Evolutionary conservation across 2,113 vertebrate species (phyloP).

Genomic region (Acinonyx jubatus): DNA sequence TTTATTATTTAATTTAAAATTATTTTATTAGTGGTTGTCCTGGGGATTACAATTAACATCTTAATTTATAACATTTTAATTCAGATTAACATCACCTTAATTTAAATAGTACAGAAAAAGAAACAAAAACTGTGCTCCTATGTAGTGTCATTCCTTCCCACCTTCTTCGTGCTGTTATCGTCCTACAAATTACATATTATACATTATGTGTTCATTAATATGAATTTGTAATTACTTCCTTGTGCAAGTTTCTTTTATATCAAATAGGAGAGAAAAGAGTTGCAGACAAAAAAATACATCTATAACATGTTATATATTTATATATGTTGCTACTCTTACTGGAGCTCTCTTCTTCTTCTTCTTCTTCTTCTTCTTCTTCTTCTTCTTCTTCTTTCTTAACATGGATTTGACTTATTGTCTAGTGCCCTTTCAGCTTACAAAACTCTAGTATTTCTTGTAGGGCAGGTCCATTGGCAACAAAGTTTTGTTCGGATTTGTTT

Average conservation of each 20-base stretch:
- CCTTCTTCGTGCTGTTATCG: not conserved
- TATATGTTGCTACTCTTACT: not conserved
- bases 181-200: not conserved
- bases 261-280: not conserved
- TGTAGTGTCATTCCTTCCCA: not conserved
- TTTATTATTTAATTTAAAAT: not conserved
- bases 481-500: not conserved
- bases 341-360: not conserved
- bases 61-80: not conserved
- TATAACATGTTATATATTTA: not conserved
- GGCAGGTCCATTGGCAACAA: not conserved
- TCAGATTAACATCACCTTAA: not conserved
- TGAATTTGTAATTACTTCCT: not conserved
- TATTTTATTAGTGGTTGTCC: not conserved
- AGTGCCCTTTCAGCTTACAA: not conserved
- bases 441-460: not conserved
- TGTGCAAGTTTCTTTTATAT: not conserved
- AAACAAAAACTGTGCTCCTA: not conserved
- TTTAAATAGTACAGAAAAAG: not conserved
- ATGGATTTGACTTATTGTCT: not conserved
- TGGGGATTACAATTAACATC: not conserved
- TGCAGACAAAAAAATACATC: not conserved
- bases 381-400: not conserved
- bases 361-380: too few relatives aligned
- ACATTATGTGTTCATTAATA: too few relatives aligned